phyloP scores from a whole-genome alignment of 1,140 invertebrate genomes.

The Pogonomyrmex barbatus region DNA sequence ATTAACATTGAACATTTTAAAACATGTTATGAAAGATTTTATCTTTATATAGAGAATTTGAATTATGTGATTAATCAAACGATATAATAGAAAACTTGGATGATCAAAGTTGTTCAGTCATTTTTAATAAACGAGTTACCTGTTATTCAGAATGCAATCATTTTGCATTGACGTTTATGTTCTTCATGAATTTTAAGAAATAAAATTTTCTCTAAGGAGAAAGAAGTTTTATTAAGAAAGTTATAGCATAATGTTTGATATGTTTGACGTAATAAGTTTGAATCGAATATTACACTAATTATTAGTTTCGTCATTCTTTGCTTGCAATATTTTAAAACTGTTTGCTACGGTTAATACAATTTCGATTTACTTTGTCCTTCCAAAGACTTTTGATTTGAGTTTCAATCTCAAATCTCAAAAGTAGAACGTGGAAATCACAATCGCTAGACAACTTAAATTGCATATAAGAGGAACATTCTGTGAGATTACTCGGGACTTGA shows the following conservation, averaged over 20 bases:
- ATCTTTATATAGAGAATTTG: neutral
- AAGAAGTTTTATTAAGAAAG: neutral
- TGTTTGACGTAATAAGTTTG: neutral
- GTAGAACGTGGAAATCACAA: neutral
- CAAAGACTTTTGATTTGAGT: neutral
- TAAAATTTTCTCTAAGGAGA: too few species aligned
- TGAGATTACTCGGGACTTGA: neutral
- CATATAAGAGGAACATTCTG: slow-evolving; percentile 26
- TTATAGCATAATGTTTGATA: neutral
- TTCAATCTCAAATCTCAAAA: neutral
- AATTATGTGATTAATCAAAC: neutral
- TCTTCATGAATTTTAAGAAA: neutral
- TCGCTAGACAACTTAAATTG: slow-evolving; percentile 38
- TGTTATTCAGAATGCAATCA: neutral
- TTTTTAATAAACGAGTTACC: neutral
- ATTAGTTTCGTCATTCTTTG: neutral
- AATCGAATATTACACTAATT: neutral
- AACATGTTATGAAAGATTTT: neutral
- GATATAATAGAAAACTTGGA: too few species aligned
- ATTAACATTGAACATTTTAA: neutral
- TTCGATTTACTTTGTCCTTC: neutral
- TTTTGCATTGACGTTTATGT: neutral
- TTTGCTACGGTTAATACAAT: neutral
- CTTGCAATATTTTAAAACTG: neutral
- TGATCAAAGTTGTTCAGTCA: too few species aligned